Evolutionary conservation across 2,888 invertebrate species (phyloP).

Genomic region (Listrodromus nycthemerus): DNA sequence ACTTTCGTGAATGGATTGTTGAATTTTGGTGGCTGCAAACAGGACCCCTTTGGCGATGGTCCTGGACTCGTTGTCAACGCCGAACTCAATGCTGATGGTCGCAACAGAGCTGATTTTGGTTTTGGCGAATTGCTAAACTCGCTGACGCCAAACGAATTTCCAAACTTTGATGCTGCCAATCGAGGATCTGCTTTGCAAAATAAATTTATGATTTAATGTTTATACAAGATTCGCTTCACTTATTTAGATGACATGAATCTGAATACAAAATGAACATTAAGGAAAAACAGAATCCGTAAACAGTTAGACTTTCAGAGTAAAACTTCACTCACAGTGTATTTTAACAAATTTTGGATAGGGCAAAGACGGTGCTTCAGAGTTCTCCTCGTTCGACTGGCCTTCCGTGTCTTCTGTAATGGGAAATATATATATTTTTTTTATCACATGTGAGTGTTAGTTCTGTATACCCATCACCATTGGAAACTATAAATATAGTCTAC

Average conservation of each 20-base stretch:
- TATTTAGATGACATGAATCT: neutral
- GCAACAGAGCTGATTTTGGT: constrained; percentile 75
- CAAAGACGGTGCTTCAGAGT: constrained; percentile 71
- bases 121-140: constrained; percentile 74
- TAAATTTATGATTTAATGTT: neutral
- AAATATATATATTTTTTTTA: constrained; percentile 20
- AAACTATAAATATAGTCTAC: neutral
- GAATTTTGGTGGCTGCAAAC: constrained; percentile 78
- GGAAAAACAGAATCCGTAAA: neutral
- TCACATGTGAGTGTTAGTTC: neutral
- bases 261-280: neutral
- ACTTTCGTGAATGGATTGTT: constrained; percentile 80
- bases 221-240: neutral
- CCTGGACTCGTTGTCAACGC: constrained; percentile 41
- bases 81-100: constrained; percentile 79
- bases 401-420: constrained; percentile 73
- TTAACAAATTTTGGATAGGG: constrained; percentile 69
- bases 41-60: constrained; percentile 71
- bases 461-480: neutral
- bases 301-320: neutral
- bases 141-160: constrained; percentile 74
- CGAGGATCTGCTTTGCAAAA: constrained; percentile 71
- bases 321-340: constrained; percentile 71
- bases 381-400: constrained; percentile 71
- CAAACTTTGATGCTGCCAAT: constrained; percentile 76